phyloP scores from a whole-genome alignment of 2,888 invertebrate species.

The Rambutsinella grinnellia region DNA sequence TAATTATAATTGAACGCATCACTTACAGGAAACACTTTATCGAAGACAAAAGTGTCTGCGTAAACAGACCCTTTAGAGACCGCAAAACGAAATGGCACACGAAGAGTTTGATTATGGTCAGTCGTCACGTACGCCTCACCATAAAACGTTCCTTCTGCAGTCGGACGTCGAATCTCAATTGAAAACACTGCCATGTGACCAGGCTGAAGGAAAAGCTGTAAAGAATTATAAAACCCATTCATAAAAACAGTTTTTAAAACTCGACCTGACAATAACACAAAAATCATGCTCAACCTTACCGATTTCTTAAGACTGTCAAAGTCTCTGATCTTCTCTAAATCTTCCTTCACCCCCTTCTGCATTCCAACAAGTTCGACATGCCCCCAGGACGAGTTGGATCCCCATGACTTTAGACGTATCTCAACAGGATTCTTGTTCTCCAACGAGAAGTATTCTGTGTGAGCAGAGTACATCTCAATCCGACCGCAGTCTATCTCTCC shows the following conservation, averaged over 20 bases:
- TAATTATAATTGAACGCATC: not conserved
- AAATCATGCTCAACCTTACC: slow-evolving; percentile 40
- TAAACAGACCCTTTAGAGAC: slow-evolving; percentile 82
- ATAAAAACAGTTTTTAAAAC: not conserved
- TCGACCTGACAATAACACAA: not conserved
- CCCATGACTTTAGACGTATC: slow-evolving; percentile 75
- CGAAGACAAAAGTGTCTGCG: slow-evolving; percentile 78
- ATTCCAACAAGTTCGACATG: slow-evolving; percentile 76
- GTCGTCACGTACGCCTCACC: slow-evolving; percentile 83
- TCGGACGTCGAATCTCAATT: slow-evolving; percentile 78
- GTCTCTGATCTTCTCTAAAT: slow-evolving; percentile 63
- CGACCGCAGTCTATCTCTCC: slow-evolving; percentile 76
- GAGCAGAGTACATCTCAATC: slow-evolving; percentile 76
- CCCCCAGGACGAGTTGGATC: slow-evolving; percentile 75
- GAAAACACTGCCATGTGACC: slow-evolving; percentile 79
- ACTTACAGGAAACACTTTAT: slow-evolving; percentile 86
- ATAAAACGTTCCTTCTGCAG: slow-evolving; percentile 77
- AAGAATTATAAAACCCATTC: slow-evolving; percentile 57
- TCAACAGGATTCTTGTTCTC: slow-evolving; percentile 83
- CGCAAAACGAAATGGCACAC: slow-evolving; percentile 80
- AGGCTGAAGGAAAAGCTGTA: slow-evolving; percentile 74
- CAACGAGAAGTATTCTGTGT: slow-evolving; percentile 80
- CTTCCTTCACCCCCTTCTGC: slow-evolving; percentile 70
- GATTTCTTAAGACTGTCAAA: slow-evolving; percentile 66
- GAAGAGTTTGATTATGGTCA: slow-evolving; percentile 76